A percentile compares a stretch with the other conserved stretches of the same genome.
Conservation (phyloP, 2,888 invertebrate species). For the Cerceris rybyensis region DNA sequence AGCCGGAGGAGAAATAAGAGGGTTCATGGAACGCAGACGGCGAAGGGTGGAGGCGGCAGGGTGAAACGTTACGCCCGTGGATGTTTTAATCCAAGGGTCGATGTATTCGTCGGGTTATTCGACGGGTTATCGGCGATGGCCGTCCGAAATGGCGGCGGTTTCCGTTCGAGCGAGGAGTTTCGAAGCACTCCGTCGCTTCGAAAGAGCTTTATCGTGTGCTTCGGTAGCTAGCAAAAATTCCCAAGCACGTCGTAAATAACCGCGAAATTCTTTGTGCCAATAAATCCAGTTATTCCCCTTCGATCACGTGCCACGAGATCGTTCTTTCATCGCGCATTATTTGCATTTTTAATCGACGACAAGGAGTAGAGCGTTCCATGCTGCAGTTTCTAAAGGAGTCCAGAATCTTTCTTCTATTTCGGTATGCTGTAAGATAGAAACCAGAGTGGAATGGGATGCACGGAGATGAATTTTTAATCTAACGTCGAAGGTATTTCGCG, state of each 20-base stretch:
- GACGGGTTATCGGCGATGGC: slow-evolving; percentile 29
- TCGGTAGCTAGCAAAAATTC: slow-evolving; percentile 29
- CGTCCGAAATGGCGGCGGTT: slow-evolving; percentile 28
- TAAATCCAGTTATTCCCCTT: background rate
- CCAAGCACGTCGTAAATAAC: slow-evolving; percentile 54
- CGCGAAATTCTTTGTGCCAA: slow-evolving; percentile 26
- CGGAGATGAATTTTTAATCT: slow-evolving; percentile 54
- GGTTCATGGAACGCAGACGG: slow-evolving; percentile 10
- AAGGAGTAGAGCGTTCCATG: background rate
- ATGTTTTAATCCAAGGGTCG: slow-evolving; percentile 74
- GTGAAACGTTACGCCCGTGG: slow-evolving; percentile 42
- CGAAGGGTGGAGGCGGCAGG: slow-evolving; percentile 10
- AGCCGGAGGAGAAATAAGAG: slow-evolving; percentile 32
- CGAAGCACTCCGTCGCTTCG: slow-evolving; percentile 23
- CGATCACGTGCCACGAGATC: background rate
- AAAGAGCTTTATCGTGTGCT: slow-evolving; percentile 40
- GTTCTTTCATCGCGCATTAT: slow-evolving; percentile 18
- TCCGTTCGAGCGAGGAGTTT: slow-evolving; percentile 36
- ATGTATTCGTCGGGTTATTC: slow-evolving; percentile 63
- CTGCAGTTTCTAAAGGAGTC: slow-evolving; percentile 3
- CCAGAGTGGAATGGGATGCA: background rate
- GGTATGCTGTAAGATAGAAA: background rate
- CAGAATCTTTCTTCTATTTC: slow-evolving; percentile 6
- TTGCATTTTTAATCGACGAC: slow-evolving; percentile 1
- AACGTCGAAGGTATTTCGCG: slow-evolving; percentile 19